These are phyloP conservation scores for Acleris holmiana DNA, from an alignment of 2,888 invertebrate species.

Conservation along the genomic window DNA sequence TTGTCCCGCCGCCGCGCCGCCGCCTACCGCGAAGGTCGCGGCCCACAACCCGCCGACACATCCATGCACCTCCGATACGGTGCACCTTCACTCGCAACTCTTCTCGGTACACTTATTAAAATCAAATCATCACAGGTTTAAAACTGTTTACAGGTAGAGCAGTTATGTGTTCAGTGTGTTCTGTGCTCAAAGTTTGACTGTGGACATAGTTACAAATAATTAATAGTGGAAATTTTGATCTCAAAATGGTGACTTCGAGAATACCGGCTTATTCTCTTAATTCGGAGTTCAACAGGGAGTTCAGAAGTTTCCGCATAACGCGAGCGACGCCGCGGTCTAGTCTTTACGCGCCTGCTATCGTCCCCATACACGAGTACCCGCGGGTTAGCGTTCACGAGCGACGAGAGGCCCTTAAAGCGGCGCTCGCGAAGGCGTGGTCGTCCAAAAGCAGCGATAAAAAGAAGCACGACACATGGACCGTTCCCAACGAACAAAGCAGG, in stretches of 20 bases:
- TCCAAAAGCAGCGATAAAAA: constrained; percentile 75
- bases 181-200: constrained; percentile 70
- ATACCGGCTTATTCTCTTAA: constrained; percentile 86
- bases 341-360: constrained; percentile 81
- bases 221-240: constrained; percentile 77
- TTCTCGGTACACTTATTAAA: constrained; percentile 41
- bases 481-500: constrained; percentile 69
- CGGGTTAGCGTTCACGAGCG: constrained; percentile 83
- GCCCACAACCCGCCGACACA: constrained; percentile 62
- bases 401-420: constrained; percentile 80
- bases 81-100: constrained; percentile 39
- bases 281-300: constrained; percentile 86
- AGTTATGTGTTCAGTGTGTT: constrained; percentile 81
- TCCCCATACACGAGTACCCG: constrained; percentile 86
- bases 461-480: constrained; percentile 78
- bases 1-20: constrained; percentile 70
- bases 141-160: constrained; percentile 68
- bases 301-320: constrained; percentile 84
- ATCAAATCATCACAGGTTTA: constrained; percentile 60
- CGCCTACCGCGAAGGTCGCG: constrained; percentile 82
- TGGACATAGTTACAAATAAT: constrained; percentile 61
- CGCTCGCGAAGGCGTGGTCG: constrained; percentile 80
- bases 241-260: constrained; percentile 86
- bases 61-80: constrained; percentile 49
- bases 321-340: constrained; percentile 79